phyloP scores from a whole-genome alignment of 2,888 invertebrate species.

The Limenitis arthemis region DNA sequence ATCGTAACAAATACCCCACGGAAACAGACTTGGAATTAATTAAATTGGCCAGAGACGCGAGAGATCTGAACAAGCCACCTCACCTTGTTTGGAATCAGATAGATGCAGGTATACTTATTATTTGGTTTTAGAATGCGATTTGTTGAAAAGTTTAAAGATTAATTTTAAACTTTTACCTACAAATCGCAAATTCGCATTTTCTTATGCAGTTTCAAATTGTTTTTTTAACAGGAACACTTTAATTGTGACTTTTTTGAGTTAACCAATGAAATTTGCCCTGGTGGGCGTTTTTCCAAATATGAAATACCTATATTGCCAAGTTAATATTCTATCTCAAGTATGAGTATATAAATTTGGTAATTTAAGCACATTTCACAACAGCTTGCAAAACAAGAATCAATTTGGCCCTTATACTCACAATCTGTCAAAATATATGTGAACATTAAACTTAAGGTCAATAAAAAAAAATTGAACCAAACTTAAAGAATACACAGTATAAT shows the following conservation, averaged over 20 bases:
- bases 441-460: neutral
- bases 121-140: constrained; percentile 2
- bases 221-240: neutral
- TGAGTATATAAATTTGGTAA: neutral
- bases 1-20: constrained; percentile 38
- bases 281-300: neutral
- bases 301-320: constrained; percentile 2
- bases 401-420: too few species aligned
- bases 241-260: neutral
- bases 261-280: too few species aligned
- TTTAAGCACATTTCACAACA: neutral
- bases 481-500: neutral
- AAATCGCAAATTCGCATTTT: neutral
- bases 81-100: constrained; percentile 23
- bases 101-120: constrained; percentile 33
- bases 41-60: constrained; percentile 31
- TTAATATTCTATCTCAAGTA: neutral
- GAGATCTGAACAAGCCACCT: constrained; percentile 7
- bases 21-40: constrained; percentile 42
- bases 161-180: constrained; percentile 2
- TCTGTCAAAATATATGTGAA: neutral
- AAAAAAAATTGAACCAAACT: neutral
- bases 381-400: too few species aligned
- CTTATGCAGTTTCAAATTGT: neutral
- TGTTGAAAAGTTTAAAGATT: constrained; percentile 2